Percentiles rank a stretch among this genome's conserved stretches.
phyloP scores from a whole-genome alignment of 2,797 vertebrate species.

The Chelidonichthys spinosus region DNA sequence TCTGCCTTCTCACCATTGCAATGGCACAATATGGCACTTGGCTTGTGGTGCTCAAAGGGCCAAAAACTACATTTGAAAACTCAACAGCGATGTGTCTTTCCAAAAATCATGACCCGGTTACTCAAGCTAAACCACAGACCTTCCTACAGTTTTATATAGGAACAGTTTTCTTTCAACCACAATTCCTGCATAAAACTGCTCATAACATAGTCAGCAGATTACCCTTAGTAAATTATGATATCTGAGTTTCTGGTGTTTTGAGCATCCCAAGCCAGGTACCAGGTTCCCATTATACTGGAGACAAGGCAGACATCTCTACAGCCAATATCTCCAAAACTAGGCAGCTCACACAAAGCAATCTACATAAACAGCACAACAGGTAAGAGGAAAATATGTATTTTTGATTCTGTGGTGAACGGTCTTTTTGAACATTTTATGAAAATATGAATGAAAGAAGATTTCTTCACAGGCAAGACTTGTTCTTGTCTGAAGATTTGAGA shows the following conservation, averaged over 20 bases:
- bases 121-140: too few species aligned
- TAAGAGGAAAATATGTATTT: background rate
- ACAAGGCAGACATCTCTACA: background rate
- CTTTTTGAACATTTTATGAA: background rate
- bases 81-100: too few species aligned
- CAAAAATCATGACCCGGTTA: too few species aligned
- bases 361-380: background rate
- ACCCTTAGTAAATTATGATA: too few species aligned
- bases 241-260: too few species aligned
- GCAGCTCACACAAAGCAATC: background rate
- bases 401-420: background rate
- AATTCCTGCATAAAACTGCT: background rate
- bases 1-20: too few species aligned
- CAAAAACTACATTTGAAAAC: too few species aligned
- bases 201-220: background rate
- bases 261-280: background rate
- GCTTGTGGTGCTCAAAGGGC: too few species aligned
- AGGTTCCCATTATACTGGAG: background rate
- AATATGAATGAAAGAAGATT: background rate
- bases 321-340: background rate
- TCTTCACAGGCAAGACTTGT: background rate
- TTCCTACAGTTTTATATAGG: background rate
- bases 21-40: too few species aligned
- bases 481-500: conserved; percentile 1
- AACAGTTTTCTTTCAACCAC: background rate